Evolutionary conservation across 2,113 vertebrate species (phyloP).

Genomic region (Merops nubicus): DNA sequence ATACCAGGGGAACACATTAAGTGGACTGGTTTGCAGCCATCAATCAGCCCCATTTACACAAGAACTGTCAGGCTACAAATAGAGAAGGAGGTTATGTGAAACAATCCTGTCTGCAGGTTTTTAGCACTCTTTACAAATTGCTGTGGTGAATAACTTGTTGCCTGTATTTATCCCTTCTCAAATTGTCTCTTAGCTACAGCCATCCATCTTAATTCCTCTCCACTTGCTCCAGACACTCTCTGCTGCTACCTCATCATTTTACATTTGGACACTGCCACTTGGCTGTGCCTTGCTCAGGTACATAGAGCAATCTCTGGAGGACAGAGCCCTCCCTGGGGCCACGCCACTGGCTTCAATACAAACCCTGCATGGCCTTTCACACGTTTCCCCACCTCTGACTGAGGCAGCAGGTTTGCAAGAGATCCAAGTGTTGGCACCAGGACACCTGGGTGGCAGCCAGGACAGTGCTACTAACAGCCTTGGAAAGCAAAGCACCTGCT

Average conservation of each 20-base stretch:
- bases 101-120: slow-evolving; percentile 77
- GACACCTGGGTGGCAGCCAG: neutral
- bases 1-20: slow-evolving; percentile 35
- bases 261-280: slow-evolving; percentile 36
- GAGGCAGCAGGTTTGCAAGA: neutral
- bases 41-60: slow-evolving; percentile 68
- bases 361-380: neutral
- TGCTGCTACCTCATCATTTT: slow-evolving; percentile 74
- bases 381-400: neutral
- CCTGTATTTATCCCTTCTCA: slow-evolving; percentile 80
- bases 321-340: neutral
- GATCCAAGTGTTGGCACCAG: neutral
- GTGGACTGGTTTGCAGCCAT: slow-evolving; percentile 25
- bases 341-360: neutral
- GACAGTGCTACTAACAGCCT: neutral
- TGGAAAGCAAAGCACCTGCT: neutral
- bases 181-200: slow-evolving; percentile 78
- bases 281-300: neutral
- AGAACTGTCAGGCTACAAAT: slow-evolving; percentile 64
- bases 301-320: neutral
- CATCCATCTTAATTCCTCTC: slow-evolving; percentile 80
- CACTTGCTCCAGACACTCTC: slow-evolving; percentile 37
- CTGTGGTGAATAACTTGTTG: slow-evolving; percentile 78
- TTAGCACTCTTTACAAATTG: slow-evolving; percentile 79
- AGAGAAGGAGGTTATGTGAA: slow-evolving; percentile 69